Evolutionary conservation across 2,888 invertebrate genomes (phyloP).

Genomic region (Zaprionus lineosus): DNA sequence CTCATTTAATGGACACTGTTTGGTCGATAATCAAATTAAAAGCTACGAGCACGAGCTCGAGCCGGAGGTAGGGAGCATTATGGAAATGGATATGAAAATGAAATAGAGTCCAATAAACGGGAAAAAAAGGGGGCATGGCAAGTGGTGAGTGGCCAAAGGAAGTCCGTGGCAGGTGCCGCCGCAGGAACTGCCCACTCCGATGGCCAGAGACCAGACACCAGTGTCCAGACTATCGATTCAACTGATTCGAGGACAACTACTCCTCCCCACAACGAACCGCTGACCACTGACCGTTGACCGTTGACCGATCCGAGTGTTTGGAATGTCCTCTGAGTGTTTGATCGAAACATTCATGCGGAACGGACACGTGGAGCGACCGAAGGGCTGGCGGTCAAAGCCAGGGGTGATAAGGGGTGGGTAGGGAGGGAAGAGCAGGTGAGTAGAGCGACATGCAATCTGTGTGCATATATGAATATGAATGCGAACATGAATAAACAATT

Average conservation of each 20-base stretch:
- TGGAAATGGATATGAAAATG: too few species aligned
- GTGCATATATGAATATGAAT: background rate
- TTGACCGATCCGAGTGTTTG: background rate
- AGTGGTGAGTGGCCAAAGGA: background rate
- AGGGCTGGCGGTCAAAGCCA: too few species aligned
- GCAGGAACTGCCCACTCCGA: background rate
- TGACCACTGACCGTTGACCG: constrained; percentile 60
- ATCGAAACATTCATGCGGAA: background rate
- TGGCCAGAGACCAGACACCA: constrained; percentile 3
- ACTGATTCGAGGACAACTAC: constrained; percentile 43
- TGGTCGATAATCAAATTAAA: constrained; percentile 82
- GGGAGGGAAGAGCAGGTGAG: background rate
- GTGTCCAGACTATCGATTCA: constrained; percentile 39
- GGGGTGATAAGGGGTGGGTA: background rate
- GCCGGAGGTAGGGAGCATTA: too few species aligned
- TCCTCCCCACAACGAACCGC: background rate
- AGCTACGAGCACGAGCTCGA: too few species aligned
- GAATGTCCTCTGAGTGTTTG: constrained; percentile 27
- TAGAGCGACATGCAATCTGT: background rate
- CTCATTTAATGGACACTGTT: constrained; percentile 80
- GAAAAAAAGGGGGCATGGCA: background rate
- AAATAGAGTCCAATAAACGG: too few species aligned
- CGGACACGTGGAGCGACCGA: background rate
- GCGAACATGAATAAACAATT: too few species aligned
- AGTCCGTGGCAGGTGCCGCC: constrained; percentile 29